A percentile compares a stretch with the other conserved stretches of the same genome.
Evolutionary conservation across 2,113 vertebrate species (phyloP).

Genomic region (Muscicapa adusta): DNA sequence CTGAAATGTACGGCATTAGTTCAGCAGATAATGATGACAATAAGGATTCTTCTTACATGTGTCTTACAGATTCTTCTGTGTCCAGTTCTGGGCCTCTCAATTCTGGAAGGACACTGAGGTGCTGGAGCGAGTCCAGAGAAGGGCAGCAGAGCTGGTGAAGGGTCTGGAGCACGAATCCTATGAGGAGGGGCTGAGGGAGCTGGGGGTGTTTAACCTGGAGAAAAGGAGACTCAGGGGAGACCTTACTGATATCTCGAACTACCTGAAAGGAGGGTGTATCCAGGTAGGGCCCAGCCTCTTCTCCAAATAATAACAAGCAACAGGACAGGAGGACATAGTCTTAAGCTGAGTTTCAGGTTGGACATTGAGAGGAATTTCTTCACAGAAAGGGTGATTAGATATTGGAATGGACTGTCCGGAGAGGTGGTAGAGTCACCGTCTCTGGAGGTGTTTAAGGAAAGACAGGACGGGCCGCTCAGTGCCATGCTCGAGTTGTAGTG

Average conservation of each 20-base stretch:
- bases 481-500: background rate
- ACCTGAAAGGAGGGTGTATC: background rate
- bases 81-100: rapidly evolving
- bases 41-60: background rate
- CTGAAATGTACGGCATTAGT: background rate
- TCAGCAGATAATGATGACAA: background rate
- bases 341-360: background rate
- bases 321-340: background rate
- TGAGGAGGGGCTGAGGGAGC: background rate
- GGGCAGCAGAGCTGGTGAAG: background rate
- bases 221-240: background rate
- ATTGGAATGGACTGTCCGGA: background rate
- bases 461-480: background rate
- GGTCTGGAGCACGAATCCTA: rapidly evolving
- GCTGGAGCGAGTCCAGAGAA: rapidly evolving
- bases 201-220: background rate
- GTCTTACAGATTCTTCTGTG: too few relatives aligned
- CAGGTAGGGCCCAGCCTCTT: background rate
- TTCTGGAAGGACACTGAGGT: background rate
- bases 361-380: background rate
- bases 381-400: background rate
- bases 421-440: background rate
- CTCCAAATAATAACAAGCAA: background rate
- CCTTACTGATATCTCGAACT: background rate
- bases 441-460: background rate